Percentiles rank a stretch among this genome's conserved stretches.
Evolutionary conservation across 2,888 invertebrate species (phyloP).

Genomic region (Labia minor): DNA sequence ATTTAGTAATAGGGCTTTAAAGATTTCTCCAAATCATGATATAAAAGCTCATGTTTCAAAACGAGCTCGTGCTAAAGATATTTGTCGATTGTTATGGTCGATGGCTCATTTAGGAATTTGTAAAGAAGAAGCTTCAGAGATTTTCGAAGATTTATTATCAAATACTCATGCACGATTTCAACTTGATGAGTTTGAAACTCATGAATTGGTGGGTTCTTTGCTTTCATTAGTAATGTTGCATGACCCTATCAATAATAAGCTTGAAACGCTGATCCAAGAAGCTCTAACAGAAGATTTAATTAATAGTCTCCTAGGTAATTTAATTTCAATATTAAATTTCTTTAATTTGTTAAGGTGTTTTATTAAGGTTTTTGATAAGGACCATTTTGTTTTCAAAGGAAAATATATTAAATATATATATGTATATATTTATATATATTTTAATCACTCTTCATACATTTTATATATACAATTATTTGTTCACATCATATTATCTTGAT

Average conservation of each 20-base stretch:
- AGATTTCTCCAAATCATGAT: slow-evolving; percentile 21
- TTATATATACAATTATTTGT: no score
- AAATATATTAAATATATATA: not conserved
- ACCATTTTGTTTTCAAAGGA: not conserved
- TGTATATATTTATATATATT: no score
- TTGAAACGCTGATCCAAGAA: not conserved
- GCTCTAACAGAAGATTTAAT: not conserved
- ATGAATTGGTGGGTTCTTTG: not conserved
- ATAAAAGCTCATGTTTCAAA: slow-evolving; percentile 27
- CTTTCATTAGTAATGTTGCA: not conserved
- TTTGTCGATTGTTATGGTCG: slow-evolving; percentile 39
- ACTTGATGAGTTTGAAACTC: not conserved
- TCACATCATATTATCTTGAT: no score
- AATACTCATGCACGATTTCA: not conserved
- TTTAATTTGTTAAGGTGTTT: no score
- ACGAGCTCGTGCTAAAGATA: slow-evolving; percentile 36
- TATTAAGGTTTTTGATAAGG: no score
- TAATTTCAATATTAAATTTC: no score
- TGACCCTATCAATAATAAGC: not conserved
- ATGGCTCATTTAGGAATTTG: slow-evolving; percentile 28
- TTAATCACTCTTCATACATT: no score
- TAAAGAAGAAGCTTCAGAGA: not conserved
- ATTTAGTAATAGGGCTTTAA: slow-evolving; percentile 23
- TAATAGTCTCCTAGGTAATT: not conserved
- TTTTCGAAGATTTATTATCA: not conserved